Evolutionary conservation across 2,797 vertebrate genomes (phyloP).

Genomic region (Xenopus petersii): DNA sequence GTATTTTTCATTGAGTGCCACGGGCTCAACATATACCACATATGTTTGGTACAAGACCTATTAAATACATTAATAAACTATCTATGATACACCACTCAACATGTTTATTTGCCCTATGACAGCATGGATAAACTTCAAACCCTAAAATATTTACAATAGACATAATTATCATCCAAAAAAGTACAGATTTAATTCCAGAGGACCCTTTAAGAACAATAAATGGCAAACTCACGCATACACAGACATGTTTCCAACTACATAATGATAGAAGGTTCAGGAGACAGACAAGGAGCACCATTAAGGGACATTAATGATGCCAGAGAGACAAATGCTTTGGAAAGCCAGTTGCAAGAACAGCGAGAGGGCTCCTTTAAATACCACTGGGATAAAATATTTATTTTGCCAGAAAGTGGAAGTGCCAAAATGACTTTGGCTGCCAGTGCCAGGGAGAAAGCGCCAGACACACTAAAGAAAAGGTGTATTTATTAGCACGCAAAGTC

Average conservation of each 20-base stretch:
- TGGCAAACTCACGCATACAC: no score
- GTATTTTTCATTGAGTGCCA: no score
- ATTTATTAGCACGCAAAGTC: slow-evolving; percentile 11
- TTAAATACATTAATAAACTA: no score
- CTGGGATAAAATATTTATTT: slow-evolving; percentile 12
- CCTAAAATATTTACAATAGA: no score
- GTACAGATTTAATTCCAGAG: no score
- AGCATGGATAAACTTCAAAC: no score
- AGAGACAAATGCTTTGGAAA: slow-evolving; percentile 14
- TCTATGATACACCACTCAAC: no score
- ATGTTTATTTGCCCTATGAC: no score
- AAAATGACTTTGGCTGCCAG: slow-evolving; percentile 9
- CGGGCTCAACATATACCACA: no score
- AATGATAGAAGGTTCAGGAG: slow-evolving; percentile 14
- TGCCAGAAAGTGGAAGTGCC: slow-evolving; percentile 28
- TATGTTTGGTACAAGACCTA: no score
- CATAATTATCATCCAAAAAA: no score
- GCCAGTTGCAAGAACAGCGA: slow-evolving; percentile 24
- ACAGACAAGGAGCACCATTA: slow-evolving; percentile 14
- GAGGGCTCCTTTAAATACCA: slow-evolving; percentile 7
- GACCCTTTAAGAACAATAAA: no score
- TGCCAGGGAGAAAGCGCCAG: slow-evolving; percentile 17
- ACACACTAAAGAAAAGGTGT: slow-evolving; percentile 6
- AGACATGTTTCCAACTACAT: slow-evolving; percentile 20
- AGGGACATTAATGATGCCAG: slow-evolving; percentile 23